These are phyloP conservation scores for Chelon auratus DNA, from an alignment of 2,797 vertebrate species.

Conservation along the genomic window DNA sequence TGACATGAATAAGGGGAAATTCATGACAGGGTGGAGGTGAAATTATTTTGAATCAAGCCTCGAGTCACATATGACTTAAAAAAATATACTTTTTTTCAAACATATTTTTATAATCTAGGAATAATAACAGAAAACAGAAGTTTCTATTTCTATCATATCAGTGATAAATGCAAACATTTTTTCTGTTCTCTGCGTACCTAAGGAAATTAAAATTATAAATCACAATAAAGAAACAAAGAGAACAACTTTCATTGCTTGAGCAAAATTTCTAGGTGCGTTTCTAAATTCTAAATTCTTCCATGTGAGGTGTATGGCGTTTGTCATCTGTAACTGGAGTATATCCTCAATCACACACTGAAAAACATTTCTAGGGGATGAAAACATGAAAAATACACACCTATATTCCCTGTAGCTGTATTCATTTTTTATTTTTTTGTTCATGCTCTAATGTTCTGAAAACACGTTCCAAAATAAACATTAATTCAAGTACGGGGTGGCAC, in stretches of 20 bases:
- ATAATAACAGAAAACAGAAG: not conserved
- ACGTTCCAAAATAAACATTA: constrained; percentile 12
- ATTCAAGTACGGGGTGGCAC: not conserved
- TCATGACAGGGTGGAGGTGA: constrained; percentile 68
- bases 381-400: constrained; percentile 13
- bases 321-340: not conserved
- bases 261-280: not conserved
- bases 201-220: not conserved
- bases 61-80: constrained; percentile 43
- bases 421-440: constrained; percentile 10
- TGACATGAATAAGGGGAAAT: constrained; percentile 46
- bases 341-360: constrained; percentile 4
- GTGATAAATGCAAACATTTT: not conserved
- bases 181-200: not conserved
- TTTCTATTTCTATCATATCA: not conserved
- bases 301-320: not conserved
- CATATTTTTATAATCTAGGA: not conserved
- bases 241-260: not conserved
- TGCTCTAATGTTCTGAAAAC: constrained; percentile 4
- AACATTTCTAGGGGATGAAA: not conserved
- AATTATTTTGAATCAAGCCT: constrained; percentile 60
- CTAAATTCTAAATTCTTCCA: not conserved
- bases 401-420: constrained; percentile 2
- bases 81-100: not conserved
- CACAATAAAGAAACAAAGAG: not conserved